Evolutionary conservation across 2,888 invertebrate species (phyloP).

Genomic region (Gryllus longicercus): DNA sequence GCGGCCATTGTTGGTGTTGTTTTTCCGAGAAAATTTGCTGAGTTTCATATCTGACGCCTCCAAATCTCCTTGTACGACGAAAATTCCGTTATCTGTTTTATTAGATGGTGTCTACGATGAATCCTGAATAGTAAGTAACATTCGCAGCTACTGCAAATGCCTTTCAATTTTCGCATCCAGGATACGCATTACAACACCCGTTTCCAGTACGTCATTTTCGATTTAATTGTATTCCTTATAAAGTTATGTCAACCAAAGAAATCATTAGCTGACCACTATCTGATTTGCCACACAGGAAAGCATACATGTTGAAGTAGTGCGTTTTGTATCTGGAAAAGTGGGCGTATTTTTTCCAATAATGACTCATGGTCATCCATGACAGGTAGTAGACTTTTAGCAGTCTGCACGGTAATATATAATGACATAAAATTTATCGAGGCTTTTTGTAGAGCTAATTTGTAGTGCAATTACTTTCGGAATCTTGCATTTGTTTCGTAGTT

Average conservation of each 20-base stretch:
- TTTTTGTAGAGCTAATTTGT: too few species aligned
- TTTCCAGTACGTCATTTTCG: too few species aligned
- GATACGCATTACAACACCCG: too few species aligned
- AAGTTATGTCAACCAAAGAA: too few species aligned
- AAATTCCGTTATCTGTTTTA: slow-evolving; percentile 3
- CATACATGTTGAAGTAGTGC: background rate
- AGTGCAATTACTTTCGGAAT: too few species aligned
- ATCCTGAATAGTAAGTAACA: slow-evolving; percentile 78
- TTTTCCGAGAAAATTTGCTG: slow-evolving; percentile 22
- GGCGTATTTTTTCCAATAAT: background rate
- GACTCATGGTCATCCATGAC: slow-evolving; percentile 33
- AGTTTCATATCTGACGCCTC: slow-evolving; percentile 22
- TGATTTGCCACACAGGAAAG: too few species aligned
- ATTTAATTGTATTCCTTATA: too few species aligned
- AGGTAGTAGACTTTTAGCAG: background rate
- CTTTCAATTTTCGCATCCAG: too few species aligned
- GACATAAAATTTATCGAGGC: too few species aligned
- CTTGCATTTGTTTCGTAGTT: too few species aligned
- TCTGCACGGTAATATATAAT: too few species aligned
- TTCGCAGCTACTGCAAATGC: background rate
- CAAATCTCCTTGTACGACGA: background rate
- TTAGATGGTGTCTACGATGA: slow-evolving; percentile 53
- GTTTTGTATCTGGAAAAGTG: background rate
- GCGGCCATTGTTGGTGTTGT: slow-evolving; percentile 37
- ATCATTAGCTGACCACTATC: too few species aligned